Conservation (phyloP, 2,797 vertebrate species). For the Urocyon cinereoargenteus region DNA sequence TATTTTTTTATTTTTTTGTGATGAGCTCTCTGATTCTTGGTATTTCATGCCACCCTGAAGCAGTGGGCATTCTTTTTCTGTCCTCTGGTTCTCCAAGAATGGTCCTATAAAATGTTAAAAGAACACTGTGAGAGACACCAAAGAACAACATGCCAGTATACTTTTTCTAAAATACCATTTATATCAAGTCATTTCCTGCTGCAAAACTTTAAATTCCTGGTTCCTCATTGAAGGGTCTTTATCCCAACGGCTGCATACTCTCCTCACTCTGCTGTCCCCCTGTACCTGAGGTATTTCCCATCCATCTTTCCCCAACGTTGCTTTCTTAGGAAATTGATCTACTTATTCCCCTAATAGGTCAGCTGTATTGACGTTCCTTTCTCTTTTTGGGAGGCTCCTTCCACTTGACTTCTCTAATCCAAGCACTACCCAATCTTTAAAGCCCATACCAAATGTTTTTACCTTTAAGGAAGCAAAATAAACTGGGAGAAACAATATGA, state of each 20-base stretch:
- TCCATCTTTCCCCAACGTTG: neutral
- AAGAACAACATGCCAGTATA: neutral
- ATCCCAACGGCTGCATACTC: rapidly evolving
- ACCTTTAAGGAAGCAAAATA: neutral
- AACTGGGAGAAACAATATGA: neutral
- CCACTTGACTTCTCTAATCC: neutral
- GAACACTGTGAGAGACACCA: neutral
- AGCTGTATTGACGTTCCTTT: neutral
- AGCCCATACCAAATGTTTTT: neutral
- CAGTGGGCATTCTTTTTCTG: neutral
- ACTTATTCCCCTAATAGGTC: neutral
- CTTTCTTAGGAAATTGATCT: neutral
- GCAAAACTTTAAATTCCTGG: neutral
- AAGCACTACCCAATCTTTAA: neutral
- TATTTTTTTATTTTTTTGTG: neutral
- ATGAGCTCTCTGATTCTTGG: neutral
- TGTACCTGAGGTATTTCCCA: neutral
- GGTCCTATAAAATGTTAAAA: neutral
- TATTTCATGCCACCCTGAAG: neutral
- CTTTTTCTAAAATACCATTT: neutral
- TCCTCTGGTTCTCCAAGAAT: neutral
- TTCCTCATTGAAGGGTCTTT: neutral
- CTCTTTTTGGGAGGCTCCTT: neutral
- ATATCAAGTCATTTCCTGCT: neutral
- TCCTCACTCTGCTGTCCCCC: neutral